A percentile compares a stretch with the other conserved stretches of the same genome.
Conservation (phyloP, 2,113 vertebrate genomes). For the Gasterosteus nipponicus region DNA sequence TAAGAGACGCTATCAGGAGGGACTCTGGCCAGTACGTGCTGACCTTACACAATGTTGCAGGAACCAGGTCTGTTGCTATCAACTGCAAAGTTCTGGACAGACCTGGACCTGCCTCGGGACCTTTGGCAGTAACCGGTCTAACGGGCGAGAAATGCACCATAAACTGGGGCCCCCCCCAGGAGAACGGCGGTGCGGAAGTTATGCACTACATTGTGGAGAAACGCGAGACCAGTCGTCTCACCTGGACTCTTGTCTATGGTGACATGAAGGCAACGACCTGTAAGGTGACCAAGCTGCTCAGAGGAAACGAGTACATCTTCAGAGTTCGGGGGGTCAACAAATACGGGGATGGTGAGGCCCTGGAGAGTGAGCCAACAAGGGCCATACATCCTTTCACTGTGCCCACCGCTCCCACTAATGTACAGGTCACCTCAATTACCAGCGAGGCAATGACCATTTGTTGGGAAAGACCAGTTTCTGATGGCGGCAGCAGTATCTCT, state of each 20-base stretch:
- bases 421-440: constrained; percentile 92
- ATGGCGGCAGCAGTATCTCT: constrained; percentile 93
- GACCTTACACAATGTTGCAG: constrained; percentile 94
- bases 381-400: constrained; percentile 94
- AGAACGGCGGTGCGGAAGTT: constrained; percentile 95
- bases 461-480: constrained; percentile 94
- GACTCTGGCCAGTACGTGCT: constrained; percentile 96
- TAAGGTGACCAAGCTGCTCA: constrained; percentile 96
- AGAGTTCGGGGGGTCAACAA: constrained; percentile 96
- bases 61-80: constrained; percentile 89
- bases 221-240: constrained; percentile 95
- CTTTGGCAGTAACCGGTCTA: constrained; percentile 88
- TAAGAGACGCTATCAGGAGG: constrained; percentile 91
- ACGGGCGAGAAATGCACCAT: constrained; percentile 95
- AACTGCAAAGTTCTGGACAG: constrained; percentile 97
- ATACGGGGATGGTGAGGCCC: constrained; percentile 91
- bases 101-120: constrained; percentile 94
- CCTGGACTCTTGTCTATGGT: constrained; percentile 94
- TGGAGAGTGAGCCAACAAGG: constrained; percentile 91
- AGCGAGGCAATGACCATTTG: constrained; percentile 96
- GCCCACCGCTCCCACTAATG: constrained; percentile 88
- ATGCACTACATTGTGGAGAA: constrained; percentile 97
- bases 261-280: constrained; percentile 94
- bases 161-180: constrained; percentile 93
- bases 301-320: constrained; percentile 97